These are phyloP conservation scores for Amphimedon queenslandica DNA, from an alignment of 37 sponge, comb jelly and placozoan species.

Conservation along the genomic window DNA sequence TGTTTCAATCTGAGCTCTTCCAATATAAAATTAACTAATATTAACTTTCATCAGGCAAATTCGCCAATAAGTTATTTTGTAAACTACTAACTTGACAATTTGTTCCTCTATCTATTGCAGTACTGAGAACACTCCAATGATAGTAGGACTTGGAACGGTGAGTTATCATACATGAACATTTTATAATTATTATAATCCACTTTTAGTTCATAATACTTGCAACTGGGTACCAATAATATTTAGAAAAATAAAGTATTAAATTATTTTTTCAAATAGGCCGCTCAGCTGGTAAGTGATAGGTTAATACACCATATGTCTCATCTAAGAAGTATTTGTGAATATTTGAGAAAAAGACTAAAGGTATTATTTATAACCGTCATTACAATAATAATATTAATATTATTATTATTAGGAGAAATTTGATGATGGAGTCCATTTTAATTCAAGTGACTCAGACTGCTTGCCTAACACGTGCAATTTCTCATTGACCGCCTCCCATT, in stretches of 20 bases:
- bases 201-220: not conserved
- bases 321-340: constrained; percentile 50
- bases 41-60: no score
- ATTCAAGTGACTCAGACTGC: constrained; percentile 29
- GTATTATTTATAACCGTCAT: constrained; percentile 17
- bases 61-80: no score
- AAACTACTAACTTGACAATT: no score
- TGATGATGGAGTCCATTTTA: constrained; percentile 37
- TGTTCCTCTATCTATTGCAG: constrained; percentile 53
- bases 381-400: not conserved
- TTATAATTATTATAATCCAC: not conserved
- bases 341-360: constrained; percentile 50
- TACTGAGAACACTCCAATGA: constrained; percentile 93
- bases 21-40: no score
- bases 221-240: not conserved
- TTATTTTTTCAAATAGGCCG: constrained; percentile 21
- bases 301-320: constrained; percentile 28
- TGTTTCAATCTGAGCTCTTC: no score
- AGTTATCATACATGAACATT: not conserved
- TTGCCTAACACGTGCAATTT: constrained; percentile 83
- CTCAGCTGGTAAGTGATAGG: constrained; percentile 51
- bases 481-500: constrained; percentile 39
- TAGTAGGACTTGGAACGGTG: constrained; percentile 84
- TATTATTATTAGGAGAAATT: constrained; percentile 23
- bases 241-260: not conserved